Percentiles rank a stretch among this genome's conserved stretches.
phyloP scores from a whole-genome alignment of 2,888 invertebrate species.

The Oxytorus armatus region DNA sequence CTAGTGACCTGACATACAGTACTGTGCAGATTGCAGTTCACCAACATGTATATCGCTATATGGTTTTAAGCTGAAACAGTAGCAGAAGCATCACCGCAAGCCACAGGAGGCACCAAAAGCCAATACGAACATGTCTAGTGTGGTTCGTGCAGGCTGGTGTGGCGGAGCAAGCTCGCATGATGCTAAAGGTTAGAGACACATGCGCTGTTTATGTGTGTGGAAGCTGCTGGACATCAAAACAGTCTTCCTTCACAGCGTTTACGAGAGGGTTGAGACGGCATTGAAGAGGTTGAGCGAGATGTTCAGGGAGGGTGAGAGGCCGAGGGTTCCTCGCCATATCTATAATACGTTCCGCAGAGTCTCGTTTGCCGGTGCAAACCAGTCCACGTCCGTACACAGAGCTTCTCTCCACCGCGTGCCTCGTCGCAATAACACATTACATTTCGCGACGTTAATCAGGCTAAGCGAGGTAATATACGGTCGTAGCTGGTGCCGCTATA shows the following conservation, averaged over 20 bases:
- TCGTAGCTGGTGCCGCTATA: slow-evolving; percentile 61
- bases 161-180: slow-evolving; percentile 45
- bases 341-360: slow-evolving; percentile 20
- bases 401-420: slow-evolving; percentile 68
- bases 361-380: slow-evolving; percentile 38
- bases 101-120: slow-evolving; percentile 54
- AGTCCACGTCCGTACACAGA: slow-evolving; percentile 7
- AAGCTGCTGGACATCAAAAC: slow-evolving; percentile 24
- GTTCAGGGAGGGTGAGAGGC: slow-evolving; percentile 21
- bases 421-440: slow-evolving; percentile 75
- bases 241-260: slow-evolving; percentile 18
- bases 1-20: slow-evolving; percentile 27
- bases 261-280: slow-evolving; percentile 39
- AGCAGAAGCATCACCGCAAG: slow-evolving; percentile 55
- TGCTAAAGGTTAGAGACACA: slow-evolving; percentile 44
- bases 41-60: slow-evolving; percentile 10
- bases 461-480: slow-evolving; percentile 76
- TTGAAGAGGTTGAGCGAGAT: slow-evolving; percentile 36
- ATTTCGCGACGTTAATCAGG: slow-evolving; percentile 79
- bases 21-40: slow-evolving; percentile 20
- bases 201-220: slow-evolving; percentile 12
- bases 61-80: slow-evolving; percentile 44
- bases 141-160: slow-evolving; percentile 39
- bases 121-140: slow-evolving; percentile 60
- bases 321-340: slow-evolving; percentile 4